Conservation (phyloP, 2,888 invertebrate species). For the Caenorhabditis macrosperma region DNA sequence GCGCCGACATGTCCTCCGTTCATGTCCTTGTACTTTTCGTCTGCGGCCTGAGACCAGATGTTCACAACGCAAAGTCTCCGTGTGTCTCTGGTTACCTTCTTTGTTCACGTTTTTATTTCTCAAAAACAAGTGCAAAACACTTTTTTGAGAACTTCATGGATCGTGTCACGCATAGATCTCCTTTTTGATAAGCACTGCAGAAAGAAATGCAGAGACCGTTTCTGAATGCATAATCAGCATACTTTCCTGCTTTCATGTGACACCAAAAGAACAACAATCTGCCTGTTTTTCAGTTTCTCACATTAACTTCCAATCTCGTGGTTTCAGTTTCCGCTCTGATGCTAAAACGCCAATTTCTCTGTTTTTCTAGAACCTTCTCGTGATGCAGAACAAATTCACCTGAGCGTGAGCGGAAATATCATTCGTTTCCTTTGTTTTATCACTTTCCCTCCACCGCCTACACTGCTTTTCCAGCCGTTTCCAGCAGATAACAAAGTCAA, state of each 20-base stretch:
- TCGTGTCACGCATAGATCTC: too few species aligned
- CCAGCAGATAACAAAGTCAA: neutral
- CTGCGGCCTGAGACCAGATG: neutral
- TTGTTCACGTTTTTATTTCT: neutral
- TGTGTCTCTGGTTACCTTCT: neutral
- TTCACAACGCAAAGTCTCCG: neutral
- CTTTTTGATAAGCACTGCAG: too few species aligned
- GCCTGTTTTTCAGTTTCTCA: neutral
- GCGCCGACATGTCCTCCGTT: neutral
- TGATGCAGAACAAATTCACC: too few species aligned
- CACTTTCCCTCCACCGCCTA: neutral
- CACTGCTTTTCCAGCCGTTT: constrained; percentile 9
- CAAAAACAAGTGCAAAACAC: too few species aligned
- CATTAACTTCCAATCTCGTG: neutral
- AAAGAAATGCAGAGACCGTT: too few species aligned
- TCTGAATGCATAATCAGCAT: too few species aligned
- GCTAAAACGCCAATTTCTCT: too few species aligned
- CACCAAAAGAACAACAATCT: neutral
- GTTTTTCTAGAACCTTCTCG: too few species aligned
- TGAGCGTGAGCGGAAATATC: too few species aligned
- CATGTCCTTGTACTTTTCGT: neutral
- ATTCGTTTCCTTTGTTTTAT: neutral
- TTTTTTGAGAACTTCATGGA: too few species aligned
- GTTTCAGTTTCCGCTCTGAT: neutral
- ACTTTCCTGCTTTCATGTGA: too few species aligned